phyloP scores from a whole-genome alignment of 2,113 vertebrate species.

The Meriones unguiculatus region DNA sequence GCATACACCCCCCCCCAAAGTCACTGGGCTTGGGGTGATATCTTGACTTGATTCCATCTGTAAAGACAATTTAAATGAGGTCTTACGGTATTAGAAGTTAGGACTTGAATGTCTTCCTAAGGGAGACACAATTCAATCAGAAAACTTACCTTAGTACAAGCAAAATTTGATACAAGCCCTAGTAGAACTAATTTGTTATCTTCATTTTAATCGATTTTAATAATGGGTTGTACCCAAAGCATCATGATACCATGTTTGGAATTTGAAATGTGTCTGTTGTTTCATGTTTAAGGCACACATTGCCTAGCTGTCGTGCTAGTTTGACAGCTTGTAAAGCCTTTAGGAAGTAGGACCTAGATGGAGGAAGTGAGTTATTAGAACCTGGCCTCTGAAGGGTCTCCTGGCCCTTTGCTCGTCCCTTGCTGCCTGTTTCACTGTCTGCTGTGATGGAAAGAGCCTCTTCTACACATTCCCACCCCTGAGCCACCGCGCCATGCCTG shows the following conservation, averaged over 20 bases:
- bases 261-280: neutral
- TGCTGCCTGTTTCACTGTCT: neutral
- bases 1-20: neutral
- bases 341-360: neutral
- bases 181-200: neutral
- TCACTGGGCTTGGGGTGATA: neutral
- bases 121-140: neutral
- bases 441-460: neutral
- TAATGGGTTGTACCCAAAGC: neutral
- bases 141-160: neutral
- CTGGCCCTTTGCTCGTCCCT: neutral
- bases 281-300: neutral
- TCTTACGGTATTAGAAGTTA: neutral
- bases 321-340: neutral
- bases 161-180: neutral
- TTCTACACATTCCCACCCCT: neutral
- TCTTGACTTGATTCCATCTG: neutral
- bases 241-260: neutral
- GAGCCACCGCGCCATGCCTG: neutral
- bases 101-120: neutral
- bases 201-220: neutral
- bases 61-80: neutral
- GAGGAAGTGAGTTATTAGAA: neutral
- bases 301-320: neutral
- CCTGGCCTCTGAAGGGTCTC: neutral